Percentiles rank a stretch among this genome's conserved stretches.
phyloP scores from a whole-genome alignment of 2,888 invertebrate species.

The Tanytarsus gracilentus region DNA sequence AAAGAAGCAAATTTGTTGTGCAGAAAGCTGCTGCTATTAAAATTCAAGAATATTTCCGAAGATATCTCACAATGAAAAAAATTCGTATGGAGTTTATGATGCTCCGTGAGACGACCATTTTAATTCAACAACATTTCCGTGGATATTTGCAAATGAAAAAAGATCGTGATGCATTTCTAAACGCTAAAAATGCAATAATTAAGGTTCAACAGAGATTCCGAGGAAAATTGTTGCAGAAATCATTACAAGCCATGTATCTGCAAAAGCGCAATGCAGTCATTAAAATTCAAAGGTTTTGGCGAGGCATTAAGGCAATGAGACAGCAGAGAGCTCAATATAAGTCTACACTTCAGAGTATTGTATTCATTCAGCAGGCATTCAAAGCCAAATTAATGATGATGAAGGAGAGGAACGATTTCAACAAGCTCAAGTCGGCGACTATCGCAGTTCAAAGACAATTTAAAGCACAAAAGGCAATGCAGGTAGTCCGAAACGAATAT shows the following conservation, averaged over 20 bases:
- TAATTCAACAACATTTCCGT: constrained; percentile 42
- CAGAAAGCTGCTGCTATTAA: constrained; percentile 31
- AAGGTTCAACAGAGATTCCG: constrained; percentile 36
- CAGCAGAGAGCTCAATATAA: constrained; percentile 36
- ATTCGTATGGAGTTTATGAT: constrained; percentile 35
- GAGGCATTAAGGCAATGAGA: not conserved
- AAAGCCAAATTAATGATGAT: constrained; percentile 43
- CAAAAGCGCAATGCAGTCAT: constrained; percentile 33
- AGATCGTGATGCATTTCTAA: constrained; percentile 31
- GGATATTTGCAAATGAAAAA: constrained; percentile 31
- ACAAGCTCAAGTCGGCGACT: not conserved
- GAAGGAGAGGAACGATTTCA: constrained; percentile 40
- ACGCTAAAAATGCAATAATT: constrained; percentile 32
- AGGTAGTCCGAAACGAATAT: too few relatives aligned
- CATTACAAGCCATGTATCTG: constrained; percentile 32
- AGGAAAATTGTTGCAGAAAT: constrained; percentile 36
- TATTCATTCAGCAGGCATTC: constrained; percentile 44
- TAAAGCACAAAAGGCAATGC: too few relatives aligned
- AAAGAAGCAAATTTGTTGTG: constrained; percentile 31
- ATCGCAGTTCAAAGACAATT: constrained; percentile 46
- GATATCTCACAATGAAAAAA: constrained; percentile 34
- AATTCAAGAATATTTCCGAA: constrained; percentile 31
- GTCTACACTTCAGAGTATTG: constrained; percentile 37
- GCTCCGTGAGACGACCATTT: constrained; percentile 33
- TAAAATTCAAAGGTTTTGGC: constrained; percentile 34